Conservation (phyloP, 1,140 invertebrate genomes). For the Achroia grisella region DNA sequence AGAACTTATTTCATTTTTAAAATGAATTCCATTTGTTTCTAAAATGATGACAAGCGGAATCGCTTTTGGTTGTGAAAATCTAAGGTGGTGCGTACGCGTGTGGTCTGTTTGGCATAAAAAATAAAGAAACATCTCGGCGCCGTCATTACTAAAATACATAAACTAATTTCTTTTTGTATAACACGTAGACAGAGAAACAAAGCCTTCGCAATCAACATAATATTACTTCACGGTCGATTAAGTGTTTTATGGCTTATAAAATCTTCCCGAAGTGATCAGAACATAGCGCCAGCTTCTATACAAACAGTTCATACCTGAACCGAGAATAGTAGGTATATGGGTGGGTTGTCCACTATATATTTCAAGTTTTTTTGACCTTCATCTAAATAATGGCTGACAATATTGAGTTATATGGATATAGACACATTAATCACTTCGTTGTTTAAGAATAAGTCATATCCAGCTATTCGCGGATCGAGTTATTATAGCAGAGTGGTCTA, state of each 20-base stretch:
- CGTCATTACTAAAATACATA: too few relatives aligned
- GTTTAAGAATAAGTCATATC: conserved; percentile 19
- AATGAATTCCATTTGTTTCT: background rate
- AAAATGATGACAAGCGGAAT: background rate
- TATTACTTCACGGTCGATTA: conserved; percentile 22
- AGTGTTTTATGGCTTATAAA: conserved; percentile 20
- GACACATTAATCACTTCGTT: conserved; percentile 12
- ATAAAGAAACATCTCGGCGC: too few relatives aligned
- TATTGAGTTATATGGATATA: background rate
- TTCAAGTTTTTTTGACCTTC: conserved; percentile 7
- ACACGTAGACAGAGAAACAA: conserved; percentile 16
- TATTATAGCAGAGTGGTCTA: conserved; percentile 34
- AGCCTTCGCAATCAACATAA: conserved; percentile 3
- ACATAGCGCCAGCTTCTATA: conserved; percentile 20
- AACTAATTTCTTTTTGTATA: background rate
- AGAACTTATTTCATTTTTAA: conserved; percentile 32
- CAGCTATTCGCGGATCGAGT: conserved; percentile 8
- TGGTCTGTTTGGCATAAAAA: too few relatives aligned
- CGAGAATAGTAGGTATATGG: conserved; percentile 1
- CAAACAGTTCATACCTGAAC: background rate
- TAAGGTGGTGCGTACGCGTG: too few relatives aligned
- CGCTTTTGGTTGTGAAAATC: too few relatives aligned
- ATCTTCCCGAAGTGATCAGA: conserved; percentile 19
- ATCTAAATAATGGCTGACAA: conserved; percentile 1
- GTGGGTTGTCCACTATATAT: conserved; percentile 8